These are phyloP conservation scores for Entomobrya proxima DNA, from an alignment of 2,888 invertebrate genomes.

Conservation along the genomic window DNA sequence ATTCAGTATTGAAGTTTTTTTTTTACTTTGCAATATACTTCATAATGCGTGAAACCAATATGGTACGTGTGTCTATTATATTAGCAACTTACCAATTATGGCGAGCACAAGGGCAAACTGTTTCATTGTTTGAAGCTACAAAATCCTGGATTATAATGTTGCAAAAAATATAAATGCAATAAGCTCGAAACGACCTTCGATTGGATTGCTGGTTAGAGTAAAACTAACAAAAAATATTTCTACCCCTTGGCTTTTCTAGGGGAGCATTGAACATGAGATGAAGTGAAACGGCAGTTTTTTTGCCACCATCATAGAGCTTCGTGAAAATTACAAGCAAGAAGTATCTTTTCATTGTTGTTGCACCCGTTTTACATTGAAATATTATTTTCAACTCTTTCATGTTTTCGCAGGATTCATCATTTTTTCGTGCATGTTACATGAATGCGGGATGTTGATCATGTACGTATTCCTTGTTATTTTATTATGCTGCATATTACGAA, in stretches of 20 bases:
- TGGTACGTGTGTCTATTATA: not conserved
- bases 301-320: constrained; percentile 19
- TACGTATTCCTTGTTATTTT: not conserved
- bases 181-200: not conserved
- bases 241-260: not conserved
- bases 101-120: not conserved
- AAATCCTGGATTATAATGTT: not conserved
- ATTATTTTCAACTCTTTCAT: constrained; percentile 23
- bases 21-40: not conserved
- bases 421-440: constrained; percentile 4
- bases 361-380: not conserved
- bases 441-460: not conserved
- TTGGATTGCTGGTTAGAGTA: not conserved
- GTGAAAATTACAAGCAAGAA: not conserved
- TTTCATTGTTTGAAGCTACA: constrained; percentile 9
- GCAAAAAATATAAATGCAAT: not conserved
- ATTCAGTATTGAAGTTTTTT: not conserved
- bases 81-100: constrained; percentile 37
- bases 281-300: not conserved
- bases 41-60: not conserved
- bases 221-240: constrained; percentile 11
- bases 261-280: constrained; percentile 25
- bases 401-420: not conserved
- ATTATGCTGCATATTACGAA: not conserved
- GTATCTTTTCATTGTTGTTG: not conserved